phyloP scores from a whole-genome alignment of 1,140 invertebrate genomes.

The Philaenus spumarius region DNA sequence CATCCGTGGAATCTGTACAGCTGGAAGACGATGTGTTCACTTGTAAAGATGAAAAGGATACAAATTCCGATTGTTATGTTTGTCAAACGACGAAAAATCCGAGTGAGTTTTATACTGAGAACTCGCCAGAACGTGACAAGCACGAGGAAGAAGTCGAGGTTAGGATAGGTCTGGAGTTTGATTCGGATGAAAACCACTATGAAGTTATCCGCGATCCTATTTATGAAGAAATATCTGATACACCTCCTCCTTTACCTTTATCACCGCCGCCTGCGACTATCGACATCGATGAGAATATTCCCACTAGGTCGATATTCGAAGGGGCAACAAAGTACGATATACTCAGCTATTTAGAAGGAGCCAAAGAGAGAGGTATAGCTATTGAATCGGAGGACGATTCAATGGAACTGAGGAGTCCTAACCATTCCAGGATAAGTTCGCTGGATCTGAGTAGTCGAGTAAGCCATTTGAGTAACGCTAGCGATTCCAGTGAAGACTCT shows the following conservation, averaged over 20 bases:
- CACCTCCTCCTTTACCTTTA: conserved; percentile 65
- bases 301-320: conserved; percentile 63
- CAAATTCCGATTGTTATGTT: conserved; percentile 8
- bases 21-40: conserved; percentile 14
- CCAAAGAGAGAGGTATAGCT: conserved; percentile 62
- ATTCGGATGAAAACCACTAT: conserved; percentile 63
- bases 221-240: conserved; percentile 69
- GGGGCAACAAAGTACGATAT: conserved; percentile 80
- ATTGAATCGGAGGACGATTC: conserved; percentile 36
- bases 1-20: background rate
- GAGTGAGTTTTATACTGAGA: too few relatives aligned
- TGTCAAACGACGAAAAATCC: background rate
- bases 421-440: conserved; percentile 24
- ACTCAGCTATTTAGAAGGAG: conserved; percentile 78
- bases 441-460: conserved; percentile 48
- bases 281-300: conserved; percentile 21
- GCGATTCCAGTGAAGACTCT: conserved; percentile 62
- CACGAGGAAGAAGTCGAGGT: conserved; percentile 28
- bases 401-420: conserved; percentile 9
- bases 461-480: conserved; percentile 50
- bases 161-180: conserved; percentile 36
- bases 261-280: conserved; percentile 57
- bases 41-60: conserved; percentile 8
- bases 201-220: conserved; percentile 79
- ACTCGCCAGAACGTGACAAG: conserved; percentile 42